Evolutionary conservation across 2,113 vertebrate genomes (phyloP).

Genomic region (Phoenicopterus ruber): DNA sequence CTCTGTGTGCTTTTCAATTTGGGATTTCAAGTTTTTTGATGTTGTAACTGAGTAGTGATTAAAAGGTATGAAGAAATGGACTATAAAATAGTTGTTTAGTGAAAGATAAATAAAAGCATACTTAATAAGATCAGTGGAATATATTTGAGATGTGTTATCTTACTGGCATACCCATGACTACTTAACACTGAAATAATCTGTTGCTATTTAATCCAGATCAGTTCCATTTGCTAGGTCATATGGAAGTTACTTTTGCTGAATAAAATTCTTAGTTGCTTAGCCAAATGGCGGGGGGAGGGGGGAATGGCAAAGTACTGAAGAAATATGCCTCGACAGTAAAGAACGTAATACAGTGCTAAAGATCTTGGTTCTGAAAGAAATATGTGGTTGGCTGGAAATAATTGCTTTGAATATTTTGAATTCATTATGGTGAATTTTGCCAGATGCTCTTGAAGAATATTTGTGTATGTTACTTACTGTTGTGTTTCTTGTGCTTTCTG

Average conservation of each 20-base stretch:
- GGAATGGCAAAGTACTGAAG: background rate
- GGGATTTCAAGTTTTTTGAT: background rate
- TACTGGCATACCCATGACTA: background rate
- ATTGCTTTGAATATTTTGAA: constrained; percentile 8
- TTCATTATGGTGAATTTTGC: background rate
- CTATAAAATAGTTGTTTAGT: background rate
- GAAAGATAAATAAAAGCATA: background rate
- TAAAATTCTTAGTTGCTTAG: constrained; percentile 6
- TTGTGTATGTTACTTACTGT: background rate
- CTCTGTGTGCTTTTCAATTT: background rate
- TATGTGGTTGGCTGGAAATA: background rate
- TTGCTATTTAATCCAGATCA: constrained; percentile 4
- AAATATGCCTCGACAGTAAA: background rate
- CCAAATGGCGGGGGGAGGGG: rapidly evolving
- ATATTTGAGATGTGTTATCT: background rate
- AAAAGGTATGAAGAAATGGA: background rate
- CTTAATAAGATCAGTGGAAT: background rate
- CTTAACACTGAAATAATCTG: constrained; percentile 7
- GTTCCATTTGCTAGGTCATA: constrained; percentile 20
- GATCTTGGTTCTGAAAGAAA: background rate
- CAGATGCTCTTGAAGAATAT: constrained; percentile 3
- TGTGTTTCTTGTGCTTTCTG: background rate
- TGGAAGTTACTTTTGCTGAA: constrained; percentile 12
- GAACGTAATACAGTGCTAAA: background rate
- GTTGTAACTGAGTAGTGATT: background rate